These are phyloP conservation scores for Cichlasoma orientale DNA, from an alignment of 2,797 vertebrate species.

Conservation along the genomic window DNA sequence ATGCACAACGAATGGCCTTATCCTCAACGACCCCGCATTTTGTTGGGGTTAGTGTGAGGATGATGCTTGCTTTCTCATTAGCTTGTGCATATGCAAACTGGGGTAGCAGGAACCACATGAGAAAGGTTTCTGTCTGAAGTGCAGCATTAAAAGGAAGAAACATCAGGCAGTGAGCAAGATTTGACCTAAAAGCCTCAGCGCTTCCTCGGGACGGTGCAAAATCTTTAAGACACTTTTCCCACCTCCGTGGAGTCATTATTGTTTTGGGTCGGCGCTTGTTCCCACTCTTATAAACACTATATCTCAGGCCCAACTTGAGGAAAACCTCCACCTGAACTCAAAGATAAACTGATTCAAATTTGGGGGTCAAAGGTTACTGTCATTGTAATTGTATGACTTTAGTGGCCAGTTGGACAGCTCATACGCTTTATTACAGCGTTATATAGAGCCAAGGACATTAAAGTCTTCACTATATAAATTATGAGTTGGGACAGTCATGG, in stretches of 20 bases:
- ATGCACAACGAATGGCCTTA: background rate
- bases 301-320: background rate
- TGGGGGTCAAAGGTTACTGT: background rate
- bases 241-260: background rate
- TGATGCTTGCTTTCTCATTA: background rate
- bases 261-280: background rate
- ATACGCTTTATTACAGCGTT: too few relatives aligned
- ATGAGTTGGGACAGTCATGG: background rate
- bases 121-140: background rate
- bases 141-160: background rate
- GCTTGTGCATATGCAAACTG: background rate
- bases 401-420: background rate
- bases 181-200: background rate
- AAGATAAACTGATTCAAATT: background rate
- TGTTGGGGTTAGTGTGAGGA: background rate
- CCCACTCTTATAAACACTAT: background rate
- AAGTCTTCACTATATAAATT: background rate
- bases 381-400: fast-evolving
- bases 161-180: background rate
- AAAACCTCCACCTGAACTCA: background rate
- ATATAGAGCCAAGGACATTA: background rate
- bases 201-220: background rate
- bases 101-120: background rate
- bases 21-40: background rate
- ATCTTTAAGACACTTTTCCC: background rate